A percentile compares a stretch with the other conserved stretches of the same genome.
phyloP scores from a whole-genome alignment of 2,888 invertebrate genomes.

The Orchesella flavescens region DNA sequence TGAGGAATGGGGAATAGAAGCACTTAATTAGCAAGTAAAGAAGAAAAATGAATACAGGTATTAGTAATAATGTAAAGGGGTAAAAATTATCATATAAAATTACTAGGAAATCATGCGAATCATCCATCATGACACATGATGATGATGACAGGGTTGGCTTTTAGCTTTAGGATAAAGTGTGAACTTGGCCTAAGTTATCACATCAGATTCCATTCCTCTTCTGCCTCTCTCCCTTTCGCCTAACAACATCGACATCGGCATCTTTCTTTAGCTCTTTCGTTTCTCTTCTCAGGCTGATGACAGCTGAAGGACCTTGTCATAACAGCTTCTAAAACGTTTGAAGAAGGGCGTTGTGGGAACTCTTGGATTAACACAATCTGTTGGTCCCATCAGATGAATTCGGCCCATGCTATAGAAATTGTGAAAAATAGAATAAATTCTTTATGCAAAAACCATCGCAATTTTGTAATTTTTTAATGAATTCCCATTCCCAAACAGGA shows the following conservation, averaged over 20 bases:
- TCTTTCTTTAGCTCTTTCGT: too few species aligned
- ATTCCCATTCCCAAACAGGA: neutral
- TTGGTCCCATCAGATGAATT: constrained; percentile 70
- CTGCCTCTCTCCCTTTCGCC: constrained; percentile 3
- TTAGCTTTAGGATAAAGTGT: constrained; percentile 10
- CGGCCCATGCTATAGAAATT: constrained; percentile 63
- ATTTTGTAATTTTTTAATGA: neutral
- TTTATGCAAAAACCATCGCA: too few species aligned
- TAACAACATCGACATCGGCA: too few species aligned
- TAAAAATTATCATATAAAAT: constrained; percentile 40
- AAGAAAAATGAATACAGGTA: neutral
- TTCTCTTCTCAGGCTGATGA: constrained; percentile 37
- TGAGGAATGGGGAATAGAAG: too few species aligned
- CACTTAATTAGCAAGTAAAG: too few species aligned
- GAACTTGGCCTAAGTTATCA: constrained; percentile 26
- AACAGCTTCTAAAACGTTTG: constrained; percentile 68
- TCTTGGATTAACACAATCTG: constrained; percentile 66
- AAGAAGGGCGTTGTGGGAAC: constrained; percentile 67
- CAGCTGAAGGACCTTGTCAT: constrained; percentile 67
- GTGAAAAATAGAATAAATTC: neutral
- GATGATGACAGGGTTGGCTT: constrained; percentile 8
- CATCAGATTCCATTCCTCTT: neutral
- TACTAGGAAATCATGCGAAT: constrained; percentile 32
- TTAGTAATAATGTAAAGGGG: too few species aligned
- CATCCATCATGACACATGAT: constrained; percentile 2